Percentiles rank a stretch among this genome's conserved stretches.
Conservation (phyloP, 2,888 invertebrate species). For the Sussaba pulchella region DNA sequence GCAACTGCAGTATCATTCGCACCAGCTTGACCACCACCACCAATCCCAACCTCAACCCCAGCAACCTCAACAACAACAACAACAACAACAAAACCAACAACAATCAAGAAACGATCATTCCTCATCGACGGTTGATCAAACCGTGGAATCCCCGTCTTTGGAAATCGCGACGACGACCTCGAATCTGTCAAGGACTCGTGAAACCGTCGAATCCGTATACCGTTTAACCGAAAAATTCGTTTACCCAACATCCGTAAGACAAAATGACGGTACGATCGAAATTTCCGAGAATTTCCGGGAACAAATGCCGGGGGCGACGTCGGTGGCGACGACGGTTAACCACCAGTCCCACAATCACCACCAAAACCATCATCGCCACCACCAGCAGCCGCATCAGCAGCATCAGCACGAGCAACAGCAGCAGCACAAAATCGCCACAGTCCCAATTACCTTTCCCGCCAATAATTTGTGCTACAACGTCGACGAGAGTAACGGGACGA, state of each 20-base stretch:
- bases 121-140: constrained; percentile 31
- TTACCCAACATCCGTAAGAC: constrained; percentile 85
- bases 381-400: no score
- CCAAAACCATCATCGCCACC: no score
- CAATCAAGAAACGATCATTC: constrained; percentile 35
- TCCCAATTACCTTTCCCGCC: neutral
- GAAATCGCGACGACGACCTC: constrained; percentile 13
- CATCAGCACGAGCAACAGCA: no score
- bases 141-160: constrained; percentile 13
- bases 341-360: no score
- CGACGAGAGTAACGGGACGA: constrained; percentile 49
- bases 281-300: constrained; percentile 53
- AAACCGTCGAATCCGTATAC: constrained; percentile 87
- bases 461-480: constrained; percentile 31
- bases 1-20: constrained; percentile 65
- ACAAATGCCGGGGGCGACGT: constrained; percentile 39
- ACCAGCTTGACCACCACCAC: constrained; percentile 60
- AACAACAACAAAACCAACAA: constrained; percentile 66
- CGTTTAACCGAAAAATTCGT: constrained; percentile 87
- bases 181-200: constrained; percentile 74
- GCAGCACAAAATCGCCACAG: constrained; percentile 25
- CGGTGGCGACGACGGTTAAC: neutral
- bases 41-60: constrained; percentile 61
- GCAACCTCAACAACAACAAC: constrained; percentile 52
- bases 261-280: constrained; percentile 75